phyloP scores from a whole-genome alignment of 2,888 invertebrate genomes.

The Plagiodera versicolora region DNA sequence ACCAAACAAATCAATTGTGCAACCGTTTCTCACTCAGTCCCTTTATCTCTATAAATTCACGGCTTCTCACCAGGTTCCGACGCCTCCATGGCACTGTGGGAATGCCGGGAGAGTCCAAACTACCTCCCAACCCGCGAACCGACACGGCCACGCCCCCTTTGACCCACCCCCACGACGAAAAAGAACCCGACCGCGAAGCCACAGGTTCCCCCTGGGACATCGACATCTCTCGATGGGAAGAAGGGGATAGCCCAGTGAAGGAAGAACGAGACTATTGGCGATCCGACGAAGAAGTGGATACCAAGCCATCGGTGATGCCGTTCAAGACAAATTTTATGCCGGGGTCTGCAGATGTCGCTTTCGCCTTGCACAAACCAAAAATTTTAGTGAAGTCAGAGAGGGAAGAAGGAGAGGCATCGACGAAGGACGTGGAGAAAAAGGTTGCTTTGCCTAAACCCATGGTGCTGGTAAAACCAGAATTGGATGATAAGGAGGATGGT shows the following conservation, averaged over 20 bases:
- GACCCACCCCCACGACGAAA: not conserved
- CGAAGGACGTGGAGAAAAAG: not conserved
- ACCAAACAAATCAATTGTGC: no score
- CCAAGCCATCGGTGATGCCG: not conserved
- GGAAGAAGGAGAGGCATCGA: not conserved
- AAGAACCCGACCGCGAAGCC: not conserved
- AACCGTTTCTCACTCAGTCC: no score
- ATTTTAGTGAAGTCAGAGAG: not conserved
- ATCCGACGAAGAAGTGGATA: constrained; percentile 1
- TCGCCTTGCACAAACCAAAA: constrained; percentile 4
- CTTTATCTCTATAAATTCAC: no score
- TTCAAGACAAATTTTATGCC: constrained; percentile 4
- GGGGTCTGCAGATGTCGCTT: constrained; percentile 5
- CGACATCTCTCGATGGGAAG: constrained; percentile 21
- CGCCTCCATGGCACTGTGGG: constrained; percentile 63
- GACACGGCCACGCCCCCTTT: not conserved
- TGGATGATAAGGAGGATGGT: not conserved
- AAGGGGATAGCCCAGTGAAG: not conserved
- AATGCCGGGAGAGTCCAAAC: constrained; percentile 60
- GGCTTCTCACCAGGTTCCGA: constrained; percentile 52
- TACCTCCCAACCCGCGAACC: constrained; percentile 35
- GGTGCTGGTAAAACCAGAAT: not conserved
- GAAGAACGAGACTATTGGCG: not conserved
- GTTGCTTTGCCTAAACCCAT: constrained; percentile 6
- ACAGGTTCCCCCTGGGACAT: constrained; percentile 17